Evolutionary conservation across 2,113 vertebrate species (phyloP), one percentile per base, ranked within the genome.

Genomic region (Amia ocellicauda): DNA sequence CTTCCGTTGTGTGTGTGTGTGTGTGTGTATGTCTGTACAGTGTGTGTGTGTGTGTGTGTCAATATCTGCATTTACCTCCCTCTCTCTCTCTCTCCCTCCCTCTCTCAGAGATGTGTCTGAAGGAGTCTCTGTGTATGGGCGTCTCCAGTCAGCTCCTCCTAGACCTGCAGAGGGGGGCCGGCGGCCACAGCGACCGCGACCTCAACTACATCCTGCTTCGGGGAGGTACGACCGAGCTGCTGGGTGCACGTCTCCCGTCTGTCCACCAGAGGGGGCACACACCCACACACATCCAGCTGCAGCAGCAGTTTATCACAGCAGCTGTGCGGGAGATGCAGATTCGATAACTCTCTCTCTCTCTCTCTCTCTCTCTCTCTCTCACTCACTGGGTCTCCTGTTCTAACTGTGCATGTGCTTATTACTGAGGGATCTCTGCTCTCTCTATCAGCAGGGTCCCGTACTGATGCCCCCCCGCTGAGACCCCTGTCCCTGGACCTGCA

Each of bases 61-160:
- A 19, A 41, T 14, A 28, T 42, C 24, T 60, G n/a, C 20, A 45
- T 28, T 7, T 58, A 23, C 41, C 9, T 55, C 24, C 47, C 52
- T 66, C 59, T 72, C 27, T 55, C 19, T 63, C 13, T 62, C 36
- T 60, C 31, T 49, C 27, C 2, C n/a, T 28, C 60, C 14, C 62
- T 23, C 17, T 16, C 2, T 42, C 79, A 94, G 93, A 95, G 74
- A 68, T 93, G 77, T 91, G 91, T 68, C 79, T 91, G 29, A 92
- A 92, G 81, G 93, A 95, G 80, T 91, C 92, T 27, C 86, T 93
- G 20, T 93, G 92, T 65, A 91, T 94, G 90, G 93, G 91, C 7
- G 70, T 93, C 43, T 92, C 91, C 64, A 93, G 92, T 62, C 93
- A 91, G 62, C 86, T 92, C 41, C 86, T 94, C 69, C 78, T 95